phyloP scores from a whole-genome alignment of 2,888 invertebrate genomes.

The Trissolcus brochymenae region DNA sequence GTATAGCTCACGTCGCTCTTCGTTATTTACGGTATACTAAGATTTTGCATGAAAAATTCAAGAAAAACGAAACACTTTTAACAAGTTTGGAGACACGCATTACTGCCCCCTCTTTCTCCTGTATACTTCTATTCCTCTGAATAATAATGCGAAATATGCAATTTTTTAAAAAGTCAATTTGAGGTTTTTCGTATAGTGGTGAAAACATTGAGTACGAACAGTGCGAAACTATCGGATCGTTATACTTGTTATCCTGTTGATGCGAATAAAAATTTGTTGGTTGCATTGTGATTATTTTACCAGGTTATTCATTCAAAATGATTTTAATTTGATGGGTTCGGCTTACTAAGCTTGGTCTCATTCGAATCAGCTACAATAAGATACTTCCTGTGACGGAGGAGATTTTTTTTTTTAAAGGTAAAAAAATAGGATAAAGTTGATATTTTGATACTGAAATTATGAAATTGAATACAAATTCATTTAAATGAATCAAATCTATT shows the following conservation, averaged over 20 bases:
- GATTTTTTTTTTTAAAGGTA: slow-evolving; percentile 55
- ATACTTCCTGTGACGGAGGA: slow-evolving; percentile 55
- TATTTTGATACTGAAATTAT: not conserved
- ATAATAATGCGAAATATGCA: not conserved
- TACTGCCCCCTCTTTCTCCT: not conserved
- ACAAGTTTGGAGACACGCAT: not conserved
- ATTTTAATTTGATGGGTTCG: slow-evolving; percentile 33
- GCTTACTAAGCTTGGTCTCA: slow-evolving; percentile 45
- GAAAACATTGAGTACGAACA: too few relatives aligned
- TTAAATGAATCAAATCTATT: too few relatives aligned
- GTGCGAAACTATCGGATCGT: too few relatives aligned
- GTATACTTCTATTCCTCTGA: not conserved
- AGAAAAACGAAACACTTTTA: slow-evolving; percentile 29
- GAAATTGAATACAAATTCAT: not conserved
- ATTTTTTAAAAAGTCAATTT: not conserved
- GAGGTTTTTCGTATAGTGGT: not conserved
- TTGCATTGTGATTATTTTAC: not conserved
- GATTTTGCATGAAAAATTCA: slow-evolving; percentile 34
- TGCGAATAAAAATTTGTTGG: not conserved
- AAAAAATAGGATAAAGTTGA: not conserved
- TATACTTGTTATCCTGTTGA: not conserved
- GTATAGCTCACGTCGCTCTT: slow-evolving; percentile 58
- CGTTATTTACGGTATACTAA: slow-evolving; percentile 41
- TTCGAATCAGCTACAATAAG: slow-evolving; percentile 59
- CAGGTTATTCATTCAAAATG: slow-evolving; percentile 21